Evolutionary conservation across 2,797 vertebrate genomes (phyloP), one percentile per base, ranked within the genome.

Genomic region (Acropternis orthonyx): DNA sequence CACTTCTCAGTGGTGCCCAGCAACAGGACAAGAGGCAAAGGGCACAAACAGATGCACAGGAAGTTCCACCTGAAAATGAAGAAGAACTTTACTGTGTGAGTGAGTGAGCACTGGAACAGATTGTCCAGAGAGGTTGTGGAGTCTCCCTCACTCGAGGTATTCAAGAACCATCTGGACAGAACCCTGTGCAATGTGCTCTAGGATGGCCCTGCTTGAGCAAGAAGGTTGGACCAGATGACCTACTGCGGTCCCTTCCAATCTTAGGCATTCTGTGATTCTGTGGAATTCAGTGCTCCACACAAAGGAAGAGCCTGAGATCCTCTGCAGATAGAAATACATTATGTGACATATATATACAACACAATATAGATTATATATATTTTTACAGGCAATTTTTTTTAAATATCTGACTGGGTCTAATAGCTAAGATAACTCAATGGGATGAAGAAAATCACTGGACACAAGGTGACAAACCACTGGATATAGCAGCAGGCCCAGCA

Each of bases 111-210:
- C 43, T 72, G 51, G 48, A 63, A 71, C 10, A 23, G 36, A 10
- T 19, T 71, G 27, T 2, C 4, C 43, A 49, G 36, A 32, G 19
- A 78, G 3, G 7, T 1, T 52, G 48, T 54, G 39, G 37, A 37
- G 8, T 4, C 16, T 52, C 11, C 14, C 21, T 67, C 2, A 2
- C 16, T 39, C 16, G 3, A 46, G 5, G 24, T 34, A 52, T 44
- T 66, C 10, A 44, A n/a, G n/a, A 88, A 26, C 7, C 8, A 59
- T 34, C 34, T 4, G 8, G 39, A 18, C n/a, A 67, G 8, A 52
- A 11, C 9, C 14, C 3, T 59, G 17, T 74, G 39, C 32, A 15
- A 5, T 19, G 5, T 46, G 24, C 24, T 67, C 0, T 0, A 32
- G 34, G 12, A 12, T 39, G 24, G 67, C 10, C 3, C 54, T 39